Evolutionary conservation across 2,113 vertebrate species (phyloP), one percentile per base, ranked within the genome.

Genomic region (Hippocampus comes): DNA sequence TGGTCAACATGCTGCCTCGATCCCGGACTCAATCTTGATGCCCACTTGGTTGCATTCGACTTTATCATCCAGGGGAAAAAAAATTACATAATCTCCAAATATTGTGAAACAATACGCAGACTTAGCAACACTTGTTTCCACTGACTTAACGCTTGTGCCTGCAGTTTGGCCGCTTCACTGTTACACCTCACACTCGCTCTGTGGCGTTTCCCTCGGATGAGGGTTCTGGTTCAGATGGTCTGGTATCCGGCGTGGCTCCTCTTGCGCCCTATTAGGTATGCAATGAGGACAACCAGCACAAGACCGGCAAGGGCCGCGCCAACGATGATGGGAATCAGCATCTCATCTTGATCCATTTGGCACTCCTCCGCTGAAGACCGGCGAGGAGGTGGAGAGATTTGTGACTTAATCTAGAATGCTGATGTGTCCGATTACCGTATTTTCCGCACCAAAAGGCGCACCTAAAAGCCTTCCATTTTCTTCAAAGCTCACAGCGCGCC

Each of bases 221-320:
- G 70, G 43, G 73, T 34, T 64, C 27, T 3, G 34, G 0, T 49
- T 95, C 94, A 99, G 84, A 99, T 98, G 23, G 97, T 97, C 89
- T 99, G 97, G 88, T 99, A 99, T 84, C 97, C 97, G 41, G 97
- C 97, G 1, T 98, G 97, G 86, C 97, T 98, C 86, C 95, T 94
- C 93, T 95, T 98, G 73, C 96, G 92, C 82, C 97, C 97, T 70
- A 99, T 95, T 74, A 99, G 93, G 89, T 99, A 99, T 8, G 97
- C 97, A 30, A 99, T 90, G 84, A 99, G 92, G 43, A 98, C 96
- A 43, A 98, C 94, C 10, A 99, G 94, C 84, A 99, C 97, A 49
- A 99, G 94, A 70, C 95, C 96, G 0, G 97, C 95, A 11, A 99
- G 94, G 42, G 96, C 96, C 11, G 96, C 96, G 41, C 97, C 97